These are phyloP conservation scores for Myotis yumanensis DNA, from an alignment of 2,113 vertebrate genomes.

Conservation along the genomic window DNA sequence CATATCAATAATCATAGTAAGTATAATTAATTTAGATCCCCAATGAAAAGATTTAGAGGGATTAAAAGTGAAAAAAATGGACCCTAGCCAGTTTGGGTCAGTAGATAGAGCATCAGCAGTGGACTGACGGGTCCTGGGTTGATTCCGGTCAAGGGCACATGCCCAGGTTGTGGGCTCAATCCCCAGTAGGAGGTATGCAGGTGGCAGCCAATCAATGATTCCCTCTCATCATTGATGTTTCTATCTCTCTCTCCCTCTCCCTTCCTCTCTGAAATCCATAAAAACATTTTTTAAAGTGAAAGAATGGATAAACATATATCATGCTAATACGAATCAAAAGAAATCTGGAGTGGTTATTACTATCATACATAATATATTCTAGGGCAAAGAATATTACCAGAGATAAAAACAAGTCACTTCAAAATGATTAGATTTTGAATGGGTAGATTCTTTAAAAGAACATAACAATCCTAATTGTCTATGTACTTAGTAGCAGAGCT, in stretches of 20 bases:
- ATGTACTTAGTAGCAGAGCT: not conserved
- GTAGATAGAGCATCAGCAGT: not conserved
- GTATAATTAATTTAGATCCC: not conserved
- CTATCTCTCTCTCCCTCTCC: not conserved
- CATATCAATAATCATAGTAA: not conserved
- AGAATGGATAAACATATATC: not conserved
- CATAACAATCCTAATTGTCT: not conserved
- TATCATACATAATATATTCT: not conserved
- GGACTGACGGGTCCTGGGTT: not conserved
- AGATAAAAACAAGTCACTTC: not conserved
- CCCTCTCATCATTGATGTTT: not conserved
- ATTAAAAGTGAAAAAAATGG: not conserved
- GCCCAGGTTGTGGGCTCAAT: not conserved
- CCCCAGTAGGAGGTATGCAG: not conserved
- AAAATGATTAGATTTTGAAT: not conserved
- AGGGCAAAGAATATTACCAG: not conserved
- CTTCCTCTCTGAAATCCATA: not conserved
- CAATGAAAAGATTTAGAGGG: not conserved
- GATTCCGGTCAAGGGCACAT: not conserved
- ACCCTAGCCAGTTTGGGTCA: not conserved
- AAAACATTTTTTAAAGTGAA: not conserved
- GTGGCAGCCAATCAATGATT: not conserved
- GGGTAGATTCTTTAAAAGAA: not conserved
- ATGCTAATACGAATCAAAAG: not conserved
- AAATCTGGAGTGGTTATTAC: not conserved